These are phyloP conservation scores for Acronicta aceris DNA, from an alignment of 2,888 invertebrate species.

Conservation along the genomic window DNA sequence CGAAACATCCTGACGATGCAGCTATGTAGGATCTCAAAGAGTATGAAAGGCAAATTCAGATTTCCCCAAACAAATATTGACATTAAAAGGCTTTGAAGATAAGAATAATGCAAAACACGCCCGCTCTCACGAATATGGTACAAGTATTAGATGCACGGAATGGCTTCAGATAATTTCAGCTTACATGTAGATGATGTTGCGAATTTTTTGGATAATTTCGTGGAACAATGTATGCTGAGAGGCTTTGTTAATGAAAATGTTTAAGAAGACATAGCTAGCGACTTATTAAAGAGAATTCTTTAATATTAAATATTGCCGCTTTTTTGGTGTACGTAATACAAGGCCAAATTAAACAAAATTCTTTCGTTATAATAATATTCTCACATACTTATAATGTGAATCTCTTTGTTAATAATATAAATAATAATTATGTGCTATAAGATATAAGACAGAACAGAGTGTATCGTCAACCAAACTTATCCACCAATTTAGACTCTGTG, in stretches of 20 bases:
- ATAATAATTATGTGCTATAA: no score
- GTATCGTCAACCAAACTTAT: no score
- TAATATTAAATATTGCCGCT: slow-evolving; percentile 26
- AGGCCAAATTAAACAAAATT: slow-evolving; percentile 4
- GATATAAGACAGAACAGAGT: no score
- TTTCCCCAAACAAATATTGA: slow-evolving; percentile 51
- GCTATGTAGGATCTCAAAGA: slow-evolving; percentile 43
- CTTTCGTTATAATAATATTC: slow-evolving; percentile 11
- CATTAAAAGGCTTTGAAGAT: slow-evolving; percentile 56
- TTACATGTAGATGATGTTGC: slow-evolving; percentile 19
- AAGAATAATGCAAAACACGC: slow-evolving; percentile 52
- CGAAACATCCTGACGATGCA: slow-evolving; percentile 40
- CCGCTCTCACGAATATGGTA: slow-evolving; percentile 34
- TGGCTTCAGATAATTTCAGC: slow-evolving; percentile 36
- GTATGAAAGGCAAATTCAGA: slow-evolving; percentile 48
- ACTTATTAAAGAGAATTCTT: slow-evolving; percentile 39
- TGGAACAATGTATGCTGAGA: slow-evolving; percentile 25
- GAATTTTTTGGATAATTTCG: slow-evolving; percentile 44
- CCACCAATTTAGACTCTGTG: no score
- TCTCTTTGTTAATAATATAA: no score
- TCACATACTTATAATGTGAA: not conserved
- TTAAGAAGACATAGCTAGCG: slow-evolving; percentile 32
- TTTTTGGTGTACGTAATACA: slow-evolving; percentile 15
- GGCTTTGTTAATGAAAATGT: slow-evolving; percentile 30
- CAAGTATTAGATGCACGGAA: slow-evolving; percentile 37